A percentile compares a stretch with the other conserved stretches of the same genome.
Conservation (phyloP, 2,888 invertebrate species). For the Tipula vernalis region DNA sequence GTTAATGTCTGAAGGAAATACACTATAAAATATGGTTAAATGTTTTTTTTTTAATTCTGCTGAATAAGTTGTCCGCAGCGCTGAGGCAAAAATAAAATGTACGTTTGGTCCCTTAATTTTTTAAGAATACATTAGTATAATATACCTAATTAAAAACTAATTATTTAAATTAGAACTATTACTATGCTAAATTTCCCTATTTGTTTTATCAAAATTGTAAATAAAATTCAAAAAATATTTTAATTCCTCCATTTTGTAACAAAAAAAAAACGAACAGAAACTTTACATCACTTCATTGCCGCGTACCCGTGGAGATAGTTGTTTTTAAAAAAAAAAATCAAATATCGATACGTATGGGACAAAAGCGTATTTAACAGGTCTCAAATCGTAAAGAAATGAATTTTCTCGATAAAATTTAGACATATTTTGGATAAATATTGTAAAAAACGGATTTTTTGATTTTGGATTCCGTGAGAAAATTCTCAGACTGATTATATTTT, state of each 20-base stretch:
- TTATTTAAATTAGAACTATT: too few species aligned
- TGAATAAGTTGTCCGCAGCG: too few species aligned
- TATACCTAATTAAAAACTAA: too few species aligned
- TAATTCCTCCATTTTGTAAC: neutral
- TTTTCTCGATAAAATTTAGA: neutral
- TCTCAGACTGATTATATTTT: conserved; percentile 21
- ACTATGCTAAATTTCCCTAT: too few species aligned
- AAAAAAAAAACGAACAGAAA: neutral
- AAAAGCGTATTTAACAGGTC: neutral
- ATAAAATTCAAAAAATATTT: neutral
- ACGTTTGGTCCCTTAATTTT: too few species aligned
- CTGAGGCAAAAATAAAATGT: too few species aligned
- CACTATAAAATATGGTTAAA: too few species aligned
- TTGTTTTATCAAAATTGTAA: neutral
- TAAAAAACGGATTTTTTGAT: neutral
- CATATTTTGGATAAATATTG: neutral
- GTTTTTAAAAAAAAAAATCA: neutral
- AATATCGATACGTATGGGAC: neutral
- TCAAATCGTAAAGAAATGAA: neutral
- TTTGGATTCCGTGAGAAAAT: conserved; percentile 20
- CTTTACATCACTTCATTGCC: neutral
- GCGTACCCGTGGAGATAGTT: neutral
- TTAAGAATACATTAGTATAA: too few species aligned
- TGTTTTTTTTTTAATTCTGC: too few species aligned
- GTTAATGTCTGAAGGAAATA: too few species aligned